These are phyloP conservation scores for Synanthedon formicaeformis DNA, from an alignment of 2,888 invertebrate species.

Conservation along the genomic window DNA sequence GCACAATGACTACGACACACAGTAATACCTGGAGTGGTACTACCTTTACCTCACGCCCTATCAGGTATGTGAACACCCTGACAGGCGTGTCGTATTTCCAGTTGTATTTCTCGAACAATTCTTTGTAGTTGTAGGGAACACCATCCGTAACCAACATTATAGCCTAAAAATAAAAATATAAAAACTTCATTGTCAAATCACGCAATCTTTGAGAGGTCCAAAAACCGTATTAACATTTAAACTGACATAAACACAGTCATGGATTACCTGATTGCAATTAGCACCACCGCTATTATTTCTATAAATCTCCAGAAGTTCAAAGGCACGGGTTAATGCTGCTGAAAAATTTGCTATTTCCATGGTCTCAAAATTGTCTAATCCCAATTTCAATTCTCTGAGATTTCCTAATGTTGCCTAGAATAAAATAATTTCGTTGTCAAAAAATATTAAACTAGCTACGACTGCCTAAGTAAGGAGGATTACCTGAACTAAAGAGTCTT, in stretches of 20 bases:
- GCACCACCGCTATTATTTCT: conserved; percentile 75
- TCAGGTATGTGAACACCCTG: conserved; percentile 96
- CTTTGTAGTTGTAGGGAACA: conserved; percentile 92
- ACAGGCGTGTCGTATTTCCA: conserved; percentile 87
- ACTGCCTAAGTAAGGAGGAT: conserved; percentile 11
- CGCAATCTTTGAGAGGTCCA: neutral
- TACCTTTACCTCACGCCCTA: conserved; percentile 87
- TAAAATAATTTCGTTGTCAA: conserved; percentile 5
- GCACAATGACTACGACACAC: conserved; percentile 69
- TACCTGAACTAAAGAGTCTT: conserved; percentile 90
- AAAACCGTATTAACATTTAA: neutral
- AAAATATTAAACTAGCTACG: neutral
- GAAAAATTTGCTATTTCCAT: conserved; percentile 95
- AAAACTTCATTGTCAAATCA: neutral
- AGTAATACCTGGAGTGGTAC: conserved; percentile 70
- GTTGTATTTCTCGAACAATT: conserved; percentile 92
- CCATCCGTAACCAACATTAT: conserved; percentile 99
- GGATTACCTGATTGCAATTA: conserved; percentile 63
- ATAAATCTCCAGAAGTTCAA: conserved; percentile 82
- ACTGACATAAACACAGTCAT: no score
- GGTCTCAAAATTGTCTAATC: conserved; percentile 82
- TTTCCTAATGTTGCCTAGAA: conserved; percentile 87
- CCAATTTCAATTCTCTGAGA: conserved; percentile 83
- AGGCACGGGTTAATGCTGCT: conserved; percentile 88
- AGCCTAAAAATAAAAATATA: conserved; percentile 72